Percentiles rank a stretch among this genome's conserved stretches.
Evolutionary conservation across 2,113 vertebrate genomes (phyloP).

Genomic region (Corydoras sp.): DNA sequence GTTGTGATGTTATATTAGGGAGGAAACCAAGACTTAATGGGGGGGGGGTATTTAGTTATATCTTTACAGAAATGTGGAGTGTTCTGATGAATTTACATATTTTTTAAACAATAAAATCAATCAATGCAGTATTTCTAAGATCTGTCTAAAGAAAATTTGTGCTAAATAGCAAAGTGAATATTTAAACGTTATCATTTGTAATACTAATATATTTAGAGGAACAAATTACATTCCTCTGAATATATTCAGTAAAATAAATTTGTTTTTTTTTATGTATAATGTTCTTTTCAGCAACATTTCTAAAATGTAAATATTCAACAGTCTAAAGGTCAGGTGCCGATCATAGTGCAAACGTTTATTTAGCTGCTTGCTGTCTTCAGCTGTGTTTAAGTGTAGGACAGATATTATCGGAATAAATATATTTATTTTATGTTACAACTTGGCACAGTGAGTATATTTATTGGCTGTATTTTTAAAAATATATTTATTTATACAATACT

Average conservation of each 20-base stretch:
- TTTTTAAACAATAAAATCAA: too few relatives aligned
- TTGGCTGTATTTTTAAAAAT: not conserved
- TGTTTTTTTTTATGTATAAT: not conserved
- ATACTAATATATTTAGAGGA: not conserved
- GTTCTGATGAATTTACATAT: too few relatives aligned
- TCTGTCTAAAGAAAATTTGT: too few relatives aligned
- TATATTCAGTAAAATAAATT: not conserved
- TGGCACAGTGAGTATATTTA: not conserved
- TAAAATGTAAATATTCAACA: constrained; percentile 27
- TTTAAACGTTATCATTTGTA: too few relatives aligned
- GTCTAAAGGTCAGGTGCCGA: constrained; percentile 20
- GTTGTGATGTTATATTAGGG: too few relatives aligned
- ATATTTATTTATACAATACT: not conserved
- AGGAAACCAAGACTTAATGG: too few relatives aligned
- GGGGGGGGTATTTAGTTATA: too few relatives aligned
- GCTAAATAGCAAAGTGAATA: too few relatives aligned
- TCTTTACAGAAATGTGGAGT: too few relatives aligned
- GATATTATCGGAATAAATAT: not conserved
- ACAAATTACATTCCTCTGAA: not conserved
- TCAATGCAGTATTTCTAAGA: too few relatives aligned
- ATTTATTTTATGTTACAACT: not conserved
- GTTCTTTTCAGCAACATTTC: not conserved
- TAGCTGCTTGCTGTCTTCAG: not conserved
- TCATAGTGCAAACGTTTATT: constrained; percentile 1
- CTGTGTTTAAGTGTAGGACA: not conserved